These are phyloP conservation scores for Enteromius radiatus DNA, from an alignment of 2,797 vertebrate species.

Conservation along the genomic window DNA sequence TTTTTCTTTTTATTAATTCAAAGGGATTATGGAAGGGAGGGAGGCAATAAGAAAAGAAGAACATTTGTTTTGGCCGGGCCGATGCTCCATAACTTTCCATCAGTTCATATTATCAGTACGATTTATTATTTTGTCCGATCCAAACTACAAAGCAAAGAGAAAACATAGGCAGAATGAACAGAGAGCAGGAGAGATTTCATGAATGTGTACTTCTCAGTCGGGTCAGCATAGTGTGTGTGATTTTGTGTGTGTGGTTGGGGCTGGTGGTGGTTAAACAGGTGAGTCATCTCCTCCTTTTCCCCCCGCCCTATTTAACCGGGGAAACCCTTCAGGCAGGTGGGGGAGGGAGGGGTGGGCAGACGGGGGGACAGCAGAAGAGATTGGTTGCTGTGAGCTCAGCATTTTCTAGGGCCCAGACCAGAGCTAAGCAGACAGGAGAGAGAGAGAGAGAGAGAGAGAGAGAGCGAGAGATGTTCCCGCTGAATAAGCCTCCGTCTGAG, in stretches of 20 bases:
- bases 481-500: slow-evolving; percentile 58
- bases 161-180: slow-evolving; percentile 28
- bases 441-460: slow-evolving; percentile 31
- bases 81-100: not conserved
- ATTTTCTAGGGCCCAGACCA: slow-evolving; percentile 54
- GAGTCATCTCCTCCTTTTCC: slow-evolving; percentile 41
- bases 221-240: not conserved
- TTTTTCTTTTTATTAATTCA: slow-evolving; percentile 39
- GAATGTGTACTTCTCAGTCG: not conserved
- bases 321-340: slow-evolving; percentile 50
- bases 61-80: slow-evolving; percentile 9
- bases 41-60: slow-evolving; percentile 14
- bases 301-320: slow-evolving; percentile 44
- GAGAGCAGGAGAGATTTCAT: not conserved
- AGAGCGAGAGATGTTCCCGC: slow-evolving; percentile 49
- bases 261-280: slow-evolving; percentile 43
- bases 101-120: slow-evolving; percentile 18
- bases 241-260: slow-evolving; percentile 1
- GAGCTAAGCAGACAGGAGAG: slow-evolving; percentile 41
- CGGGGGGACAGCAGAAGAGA: slow-evolving; percentile 33
- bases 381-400: slow-evolving; percentile 55
- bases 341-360: slow-evolving; percentile 23
- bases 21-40: slow-evolving; percentile 11
- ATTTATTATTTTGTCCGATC: slow-evolving; percentile 11
- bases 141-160: slow-evolving; percentile 7